Evolutionary conservation across 2,113 vertebrate species (phyloP).

Genomic region (Meleagris gallopavo): DNA sequence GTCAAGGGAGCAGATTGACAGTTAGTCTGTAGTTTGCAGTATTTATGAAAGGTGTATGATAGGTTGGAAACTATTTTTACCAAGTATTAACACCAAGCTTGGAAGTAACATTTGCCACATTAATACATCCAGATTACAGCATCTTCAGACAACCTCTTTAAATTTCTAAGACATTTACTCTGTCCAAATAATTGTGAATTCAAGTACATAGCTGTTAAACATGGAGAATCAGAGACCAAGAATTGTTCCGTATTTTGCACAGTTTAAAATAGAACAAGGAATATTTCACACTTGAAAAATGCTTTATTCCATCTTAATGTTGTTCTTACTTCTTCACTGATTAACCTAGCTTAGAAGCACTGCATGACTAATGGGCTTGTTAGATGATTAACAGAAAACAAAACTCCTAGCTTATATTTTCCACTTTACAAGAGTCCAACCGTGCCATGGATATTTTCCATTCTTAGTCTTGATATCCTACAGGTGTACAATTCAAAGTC

Average conservation of each 20-base stretch:
- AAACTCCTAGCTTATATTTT: conserved; percentile 22
- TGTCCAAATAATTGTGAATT: background rate
- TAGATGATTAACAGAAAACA: conserved; percentile 29
- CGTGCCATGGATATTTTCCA: conserved; percentile 33
- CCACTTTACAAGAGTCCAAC: background rate
- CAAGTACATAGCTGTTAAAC: background rate
- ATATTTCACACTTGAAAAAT: background rate
- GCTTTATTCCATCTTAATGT: background rate
- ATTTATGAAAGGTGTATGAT: background rate
- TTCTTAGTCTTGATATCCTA: background rate
- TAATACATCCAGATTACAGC: background rate
- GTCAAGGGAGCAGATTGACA: background rate
- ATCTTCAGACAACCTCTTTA: background rate
- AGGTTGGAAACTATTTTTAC: background rate
- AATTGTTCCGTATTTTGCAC: background rate
- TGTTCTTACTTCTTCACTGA: background rate
- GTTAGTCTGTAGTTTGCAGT: background rate
- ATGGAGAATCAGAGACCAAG: background rate
- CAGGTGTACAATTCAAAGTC: conserved; percentile 53
- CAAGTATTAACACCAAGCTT: background rate
- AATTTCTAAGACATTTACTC: background rate
- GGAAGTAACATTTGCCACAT: background rate
- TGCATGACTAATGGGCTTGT: background rate
- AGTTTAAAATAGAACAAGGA: background rate
- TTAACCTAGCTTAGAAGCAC: background rate